Evolutionary conservation across 2,113 vertebrate genomes (phyloP).

Genomic region (Erythrocercus mccallii): DNA sequence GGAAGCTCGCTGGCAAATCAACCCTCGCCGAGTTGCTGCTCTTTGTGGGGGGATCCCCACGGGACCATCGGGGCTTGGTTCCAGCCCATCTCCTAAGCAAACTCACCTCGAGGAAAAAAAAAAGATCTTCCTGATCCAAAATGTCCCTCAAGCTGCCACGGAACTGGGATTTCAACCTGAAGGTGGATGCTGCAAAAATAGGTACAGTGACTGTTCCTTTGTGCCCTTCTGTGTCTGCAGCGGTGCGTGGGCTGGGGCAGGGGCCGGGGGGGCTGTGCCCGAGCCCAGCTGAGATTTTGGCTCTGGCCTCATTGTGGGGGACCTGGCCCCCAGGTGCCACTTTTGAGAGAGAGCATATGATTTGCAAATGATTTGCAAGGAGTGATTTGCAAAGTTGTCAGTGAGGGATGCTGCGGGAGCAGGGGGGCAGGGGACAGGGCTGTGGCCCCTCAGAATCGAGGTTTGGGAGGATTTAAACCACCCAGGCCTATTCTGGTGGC

Average conservation of each 20-base stretch:
- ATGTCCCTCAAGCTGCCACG: slow-evolving; percentile 95
- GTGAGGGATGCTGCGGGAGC: rapidly evolving
- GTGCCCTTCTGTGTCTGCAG: background rate
- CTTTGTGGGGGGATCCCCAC: background rate
- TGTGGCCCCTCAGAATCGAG: background rate
- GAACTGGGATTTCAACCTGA: slow-evolving; percentile 93
- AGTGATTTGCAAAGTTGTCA: background rate
- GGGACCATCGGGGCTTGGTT: background rate
- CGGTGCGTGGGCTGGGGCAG: background rate
- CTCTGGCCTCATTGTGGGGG: background rate
- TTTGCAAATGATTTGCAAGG: background rate
- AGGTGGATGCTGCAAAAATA: slow-evolving; percentile 83
- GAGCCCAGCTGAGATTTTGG: background rate
- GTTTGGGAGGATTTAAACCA: background rate
- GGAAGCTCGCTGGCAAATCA: slow-evolving; percentile 45
- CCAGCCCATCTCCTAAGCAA: background rate
- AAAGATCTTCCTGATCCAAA: background rate
- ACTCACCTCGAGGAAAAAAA: background rate
- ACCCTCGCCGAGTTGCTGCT: background rate
- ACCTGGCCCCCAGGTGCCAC: background rate
- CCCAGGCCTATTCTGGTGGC: background rate
- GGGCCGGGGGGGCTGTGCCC: rapidly evolving
- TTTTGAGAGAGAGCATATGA: background rate
- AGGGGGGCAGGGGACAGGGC: background rate
- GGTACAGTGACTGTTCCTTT: slow-evolving; percentile 67